Base-by-base conservation (phyloP, 2,113 vertebrate genomes). In the Colossoma macropomum region DNA sequence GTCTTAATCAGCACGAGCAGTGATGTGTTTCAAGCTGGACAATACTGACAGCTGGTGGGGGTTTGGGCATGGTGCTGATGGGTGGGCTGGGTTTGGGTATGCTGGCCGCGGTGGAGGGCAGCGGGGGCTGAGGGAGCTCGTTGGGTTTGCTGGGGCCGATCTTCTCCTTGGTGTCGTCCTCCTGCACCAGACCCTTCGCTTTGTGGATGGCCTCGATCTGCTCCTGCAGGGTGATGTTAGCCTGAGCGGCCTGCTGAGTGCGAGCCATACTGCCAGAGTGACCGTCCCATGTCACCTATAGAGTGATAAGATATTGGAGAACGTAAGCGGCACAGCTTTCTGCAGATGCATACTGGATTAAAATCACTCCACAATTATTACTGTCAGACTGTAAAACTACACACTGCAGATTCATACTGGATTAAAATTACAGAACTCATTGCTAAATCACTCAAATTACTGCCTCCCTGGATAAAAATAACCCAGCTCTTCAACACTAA, bases 131-230 rank as follows among this genome's bases (percentile, higher is more conserved):
- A 27, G 91, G 92, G 7, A 94, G 96, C 87, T 99, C 98, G 50
- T 93, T 96, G 84, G 98, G 98, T 87, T 99, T 99, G 95, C 97
- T 99, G 34, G 98, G 98, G 2, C 98, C 98, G 0, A 99, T 99
- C 92, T 99, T 99, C 92, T 99, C 98, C 87, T 97, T 99, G 84
- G 91, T 95, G 89, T 99, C 98, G 15, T 99, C 98, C 84, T 99
- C 98, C 73, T 97, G 97, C 86, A 99, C 98, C 84, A 99, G 92
- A 3, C 98, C 98, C 91, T 99, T 99, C 86, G 98, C 98, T 89
- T 99, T 99, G 91, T 99, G 98, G 90, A 99, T 99, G 60, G 98
- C 98, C 91, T 99, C 98, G 0, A 99, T 99, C 91, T 99, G 98
- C 90, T 99, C 98, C 91, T 99, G 98, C 59, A 99, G 94, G n/a